Evolutionary conservation across 1,140 invertebrate genomes (phyloP).

Genomic region (Lepidurus arcticus): DNA sequence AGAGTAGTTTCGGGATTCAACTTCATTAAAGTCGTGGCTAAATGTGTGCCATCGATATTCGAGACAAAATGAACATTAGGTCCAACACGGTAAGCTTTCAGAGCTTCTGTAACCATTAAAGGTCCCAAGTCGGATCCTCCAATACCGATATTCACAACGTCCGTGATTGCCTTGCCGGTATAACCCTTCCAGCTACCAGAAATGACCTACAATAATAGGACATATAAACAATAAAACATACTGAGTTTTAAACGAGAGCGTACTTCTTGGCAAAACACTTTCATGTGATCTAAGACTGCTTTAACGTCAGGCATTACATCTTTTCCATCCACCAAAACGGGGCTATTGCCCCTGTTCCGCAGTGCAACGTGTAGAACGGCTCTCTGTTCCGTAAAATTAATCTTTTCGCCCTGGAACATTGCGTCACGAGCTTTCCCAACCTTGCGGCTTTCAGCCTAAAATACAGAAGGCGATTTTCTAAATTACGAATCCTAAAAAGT

Average conservation of each 20-base stretch:
- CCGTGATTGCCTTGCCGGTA: conserved; percentile 90
- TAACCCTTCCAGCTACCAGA: conserved; percentile 75
- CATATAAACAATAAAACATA: not conserved
- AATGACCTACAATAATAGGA: conserved; percentile 51
- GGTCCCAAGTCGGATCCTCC: conserved; percentile 98
- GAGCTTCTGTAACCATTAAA: conserved; percentile 96
- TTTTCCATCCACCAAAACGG: conserved; percentile 77
- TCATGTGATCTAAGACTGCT: conserved; percentile 88
- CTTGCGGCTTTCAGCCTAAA: conserved; percentile 68
- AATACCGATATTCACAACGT: conserved; percentile 99
- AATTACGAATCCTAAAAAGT: not conserved
- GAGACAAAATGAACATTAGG: conserved; percentile 95
- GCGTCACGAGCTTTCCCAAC: conserved; percentile 78
- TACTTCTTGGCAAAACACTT: conserved; percentile 77
- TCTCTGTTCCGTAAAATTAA: conserved; percentile 96
- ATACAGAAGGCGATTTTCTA: not conserved
- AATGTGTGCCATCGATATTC: conserved; percentile 98
- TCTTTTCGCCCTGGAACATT: conserved; percentile 92
- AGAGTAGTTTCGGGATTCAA: conserved; percentile 88
- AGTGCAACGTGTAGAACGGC: conserved; percentile 93
- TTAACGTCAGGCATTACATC: conserved; percentile 94
- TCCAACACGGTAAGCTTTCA: conserved; percentile 84
- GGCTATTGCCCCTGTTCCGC: conserved; percentile 72
- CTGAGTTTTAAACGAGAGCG: conserved; percentile 33
- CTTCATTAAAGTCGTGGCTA: conserved; percentile 87